These are phyloP conservation scores for Acrocephalus kingi DNA, from an alignment of 2,113 vertebrate species.

Conservation along the genomic window DNA sequence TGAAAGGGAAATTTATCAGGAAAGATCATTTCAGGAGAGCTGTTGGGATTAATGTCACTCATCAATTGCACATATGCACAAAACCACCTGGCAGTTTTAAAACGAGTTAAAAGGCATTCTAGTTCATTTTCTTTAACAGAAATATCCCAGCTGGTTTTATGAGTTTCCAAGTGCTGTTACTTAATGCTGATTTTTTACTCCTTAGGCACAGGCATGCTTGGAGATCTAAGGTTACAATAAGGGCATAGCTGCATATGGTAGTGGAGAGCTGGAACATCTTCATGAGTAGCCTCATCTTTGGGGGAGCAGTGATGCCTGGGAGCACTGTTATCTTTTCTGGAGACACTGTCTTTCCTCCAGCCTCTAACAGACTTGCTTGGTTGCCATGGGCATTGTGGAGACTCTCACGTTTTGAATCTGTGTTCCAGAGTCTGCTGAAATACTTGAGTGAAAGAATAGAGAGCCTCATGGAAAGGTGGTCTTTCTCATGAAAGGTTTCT, in stretches of 20 bases:
- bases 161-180: not conserved
- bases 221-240: not conserved
- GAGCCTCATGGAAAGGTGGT: not conserved
- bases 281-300: not conserved
- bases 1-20: not conserved
- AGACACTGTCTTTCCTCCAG: not conserved
- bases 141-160: not conserved
- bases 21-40: not conserved
- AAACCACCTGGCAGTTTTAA: not conserved
- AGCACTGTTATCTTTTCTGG: not conserved
- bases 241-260: not conserved
- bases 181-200: not conserved
- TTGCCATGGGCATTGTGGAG: not conserved
- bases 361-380: not conserved
- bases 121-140: not conserved
- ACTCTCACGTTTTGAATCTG: not conserved
- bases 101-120: not conserved
- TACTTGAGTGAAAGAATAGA: not conserved
- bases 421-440: not conserved
- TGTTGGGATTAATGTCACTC: not conserved
- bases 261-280: not conserved
- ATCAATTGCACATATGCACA: not conserved
- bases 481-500: not conserved
- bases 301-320: not conserved
- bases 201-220: not conserved